Evolutionary conservation across 2,113 vertebrate genomes (phyloP).

Genomic region (Trematomus loennbergii): DNA sequence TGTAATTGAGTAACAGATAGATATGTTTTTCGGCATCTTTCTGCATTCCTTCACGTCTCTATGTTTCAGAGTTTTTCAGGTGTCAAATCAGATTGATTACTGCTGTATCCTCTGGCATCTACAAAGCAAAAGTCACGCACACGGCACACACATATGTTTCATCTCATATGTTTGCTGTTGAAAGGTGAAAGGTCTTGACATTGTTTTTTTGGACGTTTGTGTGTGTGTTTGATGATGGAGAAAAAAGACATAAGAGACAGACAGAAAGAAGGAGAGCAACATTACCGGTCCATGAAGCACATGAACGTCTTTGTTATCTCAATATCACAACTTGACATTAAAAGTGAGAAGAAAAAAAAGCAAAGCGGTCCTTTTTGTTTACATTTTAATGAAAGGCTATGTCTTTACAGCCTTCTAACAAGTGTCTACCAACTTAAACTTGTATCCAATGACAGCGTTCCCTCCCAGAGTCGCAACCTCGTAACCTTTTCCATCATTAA

Average conservation of each 20-base stretch:
- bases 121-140: slow-evolving; percentile 15
- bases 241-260: not conserved
- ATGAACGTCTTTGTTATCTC: no score
- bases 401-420: slow-evolving; percentile 23
- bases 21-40: slow-evolving; percentile 42
- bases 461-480: slow-evolving; percentile 49
- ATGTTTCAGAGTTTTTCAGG: slow-evolving; percentile 1
- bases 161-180: slow-evolving; percentile 41
- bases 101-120: slow-evolving; percentile 24
- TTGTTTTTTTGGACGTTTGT: slow-evolving; percentile 14
- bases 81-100: slow-evolving; percentile 56
- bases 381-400: slow-evolving; percentile 22
- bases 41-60: slow-evolving; percentile 56
- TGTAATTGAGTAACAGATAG: slow-evolving; percentile 10
- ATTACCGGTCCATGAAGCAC: not conserved
- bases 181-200: slow-evolving; percentile 53
- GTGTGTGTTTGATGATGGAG: not conserved
- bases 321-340: not conserved
- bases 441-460: slow-evolving; percentile 58
- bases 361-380: not conserved
- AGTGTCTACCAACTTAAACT: slow-evolving; percentile 45
- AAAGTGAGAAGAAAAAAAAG: not conserved
- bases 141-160: slow-evolving; percentile 14
- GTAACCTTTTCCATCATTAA: slow-evolving; percentile 57
- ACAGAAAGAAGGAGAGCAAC: not conserved